Percentiles rank a stretch among this genome's conserved stretches.
These are phyloP conservation scores for Athrips mouffetella DNA, from an alignment of 2,888 invertebrate genomes.

Conservation along the genomic window DNA sequence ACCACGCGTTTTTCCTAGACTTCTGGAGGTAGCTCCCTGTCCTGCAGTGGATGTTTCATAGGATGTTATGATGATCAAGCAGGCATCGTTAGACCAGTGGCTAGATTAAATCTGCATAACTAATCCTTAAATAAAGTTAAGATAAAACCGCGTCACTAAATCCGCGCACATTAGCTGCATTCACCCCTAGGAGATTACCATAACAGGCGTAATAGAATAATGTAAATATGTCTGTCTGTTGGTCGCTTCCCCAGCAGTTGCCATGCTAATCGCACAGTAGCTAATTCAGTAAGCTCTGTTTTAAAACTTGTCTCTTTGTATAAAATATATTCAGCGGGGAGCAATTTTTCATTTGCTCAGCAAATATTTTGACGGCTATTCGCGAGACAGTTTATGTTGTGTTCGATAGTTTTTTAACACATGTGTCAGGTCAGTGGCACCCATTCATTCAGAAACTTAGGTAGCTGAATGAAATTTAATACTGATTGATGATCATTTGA, in stretches of 20 bases:
- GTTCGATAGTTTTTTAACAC: constrained; percentile 30
- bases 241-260: constrained; percentile 50
- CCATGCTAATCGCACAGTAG: constrained; percentile 58
- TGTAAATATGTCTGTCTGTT: constrained; percentile 56
- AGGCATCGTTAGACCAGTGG: too few relatives aligned
- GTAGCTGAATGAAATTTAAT: constrained; percentile 5
- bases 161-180: constrained; percentile 57
- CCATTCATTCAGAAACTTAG: neutral
- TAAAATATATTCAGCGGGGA: constrained; percentile 52
- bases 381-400: constrained; percentile 39
- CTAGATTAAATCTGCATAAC: constrained; percentile 34
- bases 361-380: constrained; percentile 73
- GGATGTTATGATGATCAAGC: too few relatives aligned
- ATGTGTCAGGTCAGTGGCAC: neutral
- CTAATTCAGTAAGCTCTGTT: constrained; percentile 58
- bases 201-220: constrained; percentile 70
- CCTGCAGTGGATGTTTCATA: too few relatives aligned
- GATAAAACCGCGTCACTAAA: constrained; percentile 49
- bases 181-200: constrained; percentile 65
- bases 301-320: constrained; percentile 62
- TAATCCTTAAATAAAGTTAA: constrained; percentile 32
- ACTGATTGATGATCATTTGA: neutral
- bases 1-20: too few relatives aligned
- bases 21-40: too few relatives aligned
- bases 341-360: constrained; percentile 63